These are phyloP conservation scores for Rhinophrynus dorsalis DNA, from an alignment of 2,797 vertebrate genomes.

Conservation along the genomic window DNA sequence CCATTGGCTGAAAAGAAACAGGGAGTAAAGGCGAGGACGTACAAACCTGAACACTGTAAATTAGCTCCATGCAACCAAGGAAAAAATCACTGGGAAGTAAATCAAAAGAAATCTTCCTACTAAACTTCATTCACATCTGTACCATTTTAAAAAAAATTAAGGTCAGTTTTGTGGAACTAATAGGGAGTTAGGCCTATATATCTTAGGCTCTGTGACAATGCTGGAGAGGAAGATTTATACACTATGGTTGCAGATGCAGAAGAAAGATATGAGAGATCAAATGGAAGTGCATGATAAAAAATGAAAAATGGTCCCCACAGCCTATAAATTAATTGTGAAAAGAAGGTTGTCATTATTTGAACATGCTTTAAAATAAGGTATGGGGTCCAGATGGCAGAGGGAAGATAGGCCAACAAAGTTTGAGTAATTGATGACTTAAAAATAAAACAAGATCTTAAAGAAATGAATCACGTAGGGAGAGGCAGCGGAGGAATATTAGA, in stretches of 20 bases:
- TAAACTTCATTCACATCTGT: constrained; percentile 82
- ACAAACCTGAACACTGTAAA: constrained; percentile 66
- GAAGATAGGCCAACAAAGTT: constrained; percentile 83
- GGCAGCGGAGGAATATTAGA: constrained; percentile 75
- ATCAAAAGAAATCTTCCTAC: constrained; percentile 78
- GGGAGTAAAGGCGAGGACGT: constrained; percentile 63
- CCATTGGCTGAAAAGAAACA: constrained; percentile 60
- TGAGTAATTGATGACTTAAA: constrained; percentile 94
- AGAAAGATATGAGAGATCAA: constrained; percentile 86
- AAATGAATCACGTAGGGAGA: constrained; percentile 77
- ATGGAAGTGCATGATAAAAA: constrained; percentile 86
- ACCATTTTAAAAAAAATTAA: constrained; percentile 82
- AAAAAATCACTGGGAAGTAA: constrained; percentile 77
- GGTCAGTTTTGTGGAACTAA: constrained; percentile 85
- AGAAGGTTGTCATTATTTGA: constrained; percentile 92
- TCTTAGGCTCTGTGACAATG: constrained; percentile 79
- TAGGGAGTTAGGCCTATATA: constrained; percentile 79
- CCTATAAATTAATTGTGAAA: constrained; percentile 88
- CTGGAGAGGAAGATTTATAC: constrained; percentile 88
- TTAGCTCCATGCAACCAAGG: constrained; percentile 73
- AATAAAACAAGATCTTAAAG: constrained; percentile 82
- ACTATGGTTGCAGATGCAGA: constrained; percentile 81
- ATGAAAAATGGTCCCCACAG: constrained; percentile 83
- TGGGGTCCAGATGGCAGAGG: constrained; percentile 86
- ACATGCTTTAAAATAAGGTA: constrained; percentile 86